These are phyloP conservation scores for Zoroaster sp. DNA, from an alignment of 53 echinoderm and acorn worm species.

Conservation along the genomic window DNA sequence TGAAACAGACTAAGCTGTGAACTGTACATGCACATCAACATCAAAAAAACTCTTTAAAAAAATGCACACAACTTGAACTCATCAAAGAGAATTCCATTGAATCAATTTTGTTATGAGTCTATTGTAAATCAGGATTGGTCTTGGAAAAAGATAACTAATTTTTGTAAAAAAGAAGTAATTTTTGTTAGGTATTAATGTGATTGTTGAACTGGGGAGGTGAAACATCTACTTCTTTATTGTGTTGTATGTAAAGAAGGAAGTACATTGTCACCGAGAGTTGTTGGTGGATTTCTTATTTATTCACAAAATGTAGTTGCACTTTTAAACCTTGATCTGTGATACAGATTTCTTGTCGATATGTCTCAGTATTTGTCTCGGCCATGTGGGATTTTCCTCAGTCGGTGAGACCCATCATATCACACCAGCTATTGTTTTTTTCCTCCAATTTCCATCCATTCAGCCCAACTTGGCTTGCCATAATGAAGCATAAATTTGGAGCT, in stretches of 20 bases:
- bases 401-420: too few species aligned
- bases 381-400: not conserved
- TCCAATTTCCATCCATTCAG: too few species aligned
- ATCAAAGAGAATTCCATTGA: not conserved
- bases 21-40: not conserved
- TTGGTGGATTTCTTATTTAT: constrained; percentile 38
- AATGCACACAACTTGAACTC: not conserved
- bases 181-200: constrained; percentile 26
- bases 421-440: too few species aligned
- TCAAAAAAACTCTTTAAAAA: not conserved
- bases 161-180: not conserved
- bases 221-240: not conserved
- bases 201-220: not conserved
- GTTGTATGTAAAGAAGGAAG: not conserved
- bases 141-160: not conserved
- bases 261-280: not conserved
- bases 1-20: not conserved
- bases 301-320: constrained; percentile 26
- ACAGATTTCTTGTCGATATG: not conserved
- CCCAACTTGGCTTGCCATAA: too few species aligned
- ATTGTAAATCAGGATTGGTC: not conserved
- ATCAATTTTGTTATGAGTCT: not conserved
- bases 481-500: too few species aligned
- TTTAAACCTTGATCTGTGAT: not conserved
- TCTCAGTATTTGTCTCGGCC: not conserved